Conservation (phyloP, 2,797 vertebrate genomes). For the Semaprochilodus insignis region DNA sequence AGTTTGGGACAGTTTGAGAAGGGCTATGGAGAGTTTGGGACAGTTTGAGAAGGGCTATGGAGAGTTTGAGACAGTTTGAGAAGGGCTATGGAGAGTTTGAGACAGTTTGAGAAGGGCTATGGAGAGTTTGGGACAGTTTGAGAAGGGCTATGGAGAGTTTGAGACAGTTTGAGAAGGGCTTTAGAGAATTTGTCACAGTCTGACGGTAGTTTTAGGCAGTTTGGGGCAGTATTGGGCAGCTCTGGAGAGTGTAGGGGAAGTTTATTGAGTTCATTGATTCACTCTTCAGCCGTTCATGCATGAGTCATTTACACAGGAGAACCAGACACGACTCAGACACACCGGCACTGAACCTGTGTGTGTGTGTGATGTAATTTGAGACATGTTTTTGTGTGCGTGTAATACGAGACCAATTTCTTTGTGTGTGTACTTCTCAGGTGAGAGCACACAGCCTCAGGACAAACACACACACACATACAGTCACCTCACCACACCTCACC, state of each 20-base stretch:
- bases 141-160: neutral
- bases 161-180: neutral
- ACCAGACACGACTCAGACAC: constrained; percentile 1
- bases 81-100: neutral
- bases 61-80: neutral
- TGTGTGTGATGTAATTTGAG: constrained; percentile 35
- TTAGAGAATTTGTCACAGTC: neutral
- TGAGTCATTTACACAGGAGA: neutral
- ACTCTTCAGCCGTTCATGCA: neutral
- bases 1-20: neutral
- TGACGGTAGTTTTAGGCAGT: too few species aligned
- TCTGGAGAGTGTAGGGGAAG: too few species aligned
- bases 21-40: neutral
- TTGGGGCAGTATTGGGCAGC: neutral
- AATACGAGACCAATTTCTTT: constrained; percentile 4
- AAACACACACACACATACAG: constrained; percentile 12
- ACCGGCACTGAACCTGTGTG: constrained; percentile 3
- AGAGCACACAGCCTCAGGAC: constrained; percentile 38
- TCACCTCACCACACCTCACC: neutral
- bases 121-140: neutral
- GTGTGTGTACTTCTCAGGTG: constrained; percentile 17
- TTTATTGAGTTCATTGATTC: neutral
- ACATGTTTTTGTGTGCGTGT: constrained; percentile 5
- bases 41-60: neutral
- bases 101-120: neutral